Evolutionary conservation across 1,140 invertebrate genomes (phyloP).

Genomic region (Neodiprion pinetum): DNA sequence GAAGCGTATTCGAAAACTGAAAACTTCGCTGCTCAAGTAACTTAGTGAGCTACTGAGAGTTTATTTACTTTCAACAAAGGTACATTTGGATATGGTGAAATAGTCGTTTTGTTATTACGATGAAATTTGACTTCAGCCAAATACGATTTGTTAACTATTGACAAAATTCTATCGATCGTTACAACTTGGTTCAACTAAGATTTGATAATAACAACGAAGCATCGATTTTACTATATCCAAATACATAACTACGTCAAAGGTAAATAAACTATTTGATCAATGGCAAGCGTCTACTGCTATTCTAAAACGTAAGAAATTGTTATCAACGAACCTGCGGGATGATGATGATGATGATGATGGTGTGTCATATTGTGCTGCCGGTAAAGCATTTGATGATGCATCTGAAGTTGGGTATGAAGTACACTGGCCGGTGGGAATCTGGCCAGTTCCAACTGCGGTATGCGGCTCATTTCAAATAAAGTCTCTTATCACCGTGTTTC

Average conservation of each 20-base stretch:
- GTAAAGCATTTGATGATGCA: constrained; percentile 40
- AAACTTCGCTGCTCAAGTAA: too few relatives aligned
- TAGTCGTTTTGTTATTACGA: too few relatives aligned
- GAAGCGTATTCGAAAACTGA: too few relatives aligned
- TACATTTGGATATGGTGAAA: too few relatives aligned
- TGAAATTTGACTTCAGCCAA: too few relatives aligned
- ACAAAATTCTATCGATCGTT: too few relatives aligned
- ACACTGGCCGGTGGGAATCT: not conserved
- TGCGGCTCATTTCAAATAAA: not conserved
- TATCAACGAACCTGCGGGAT: not conserved
- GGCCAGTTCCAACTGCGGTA: not conserved
- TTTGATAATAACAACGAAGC: too few relatives aligned
- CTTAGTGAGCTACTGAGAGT: too few relatives aligned
- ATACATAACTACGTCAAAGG: not conserved
- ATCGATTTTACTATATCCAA: not conserved
- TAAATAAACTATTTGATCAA: not conserved
- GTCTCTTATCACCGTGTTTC: too few relatives aligned
- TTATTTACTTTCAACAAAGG: too few relatives aligned
- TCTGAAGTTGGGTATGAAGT: constrained; percentile 29
- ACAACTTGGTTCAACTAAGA: too few relatives aligned
- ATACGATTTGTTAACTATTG: too few relatives aligned
- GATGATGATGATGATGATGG: constrained; percentile 23
- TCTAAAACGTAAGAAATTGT: not conserved
- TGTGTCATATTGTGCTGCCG: constrained; percentile 33
- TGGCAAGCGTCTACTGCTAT: not conserved